Percentiles rank a stretch among this genome's conserved stretches.
These are phyloP conservation scores for Mus pahari DNA, from an alignment of 2,113 vertebrate species.

Conservation along the genomic window DNA sequence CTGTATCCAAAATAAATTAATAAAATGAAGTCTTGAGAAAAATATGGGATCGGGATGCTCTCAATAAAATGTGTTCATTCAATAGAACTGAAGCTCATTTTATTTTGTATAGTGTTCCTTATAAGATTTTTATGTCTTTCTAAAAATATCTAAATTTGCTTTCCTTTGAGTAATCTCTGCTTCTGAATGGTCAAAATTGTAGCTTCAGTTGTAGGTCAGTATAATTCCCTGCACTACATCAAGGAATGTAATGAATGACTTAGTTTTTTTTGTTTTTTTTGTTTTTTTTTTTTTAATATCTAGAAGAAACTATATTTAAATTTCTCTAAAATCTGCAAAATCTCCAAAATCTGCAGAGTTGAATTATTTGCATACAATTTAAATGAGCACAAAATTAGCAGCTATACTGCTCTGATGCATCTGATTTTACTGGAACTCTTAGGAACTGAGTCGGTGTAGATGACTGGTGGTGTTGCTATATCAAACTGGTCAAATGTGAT, in stretches of 20 bases:
- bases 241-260: not conserved
- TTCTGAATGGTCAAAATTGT: not conserved
- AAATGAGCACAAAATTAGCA: conserved; percentile 55
- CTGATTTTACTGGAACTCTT: conserved; percentile 45
- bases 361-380: conserved; percentile 48
- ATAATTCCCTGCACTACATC: not conserved
- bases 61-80: not conserved
- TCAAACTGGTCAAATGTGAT: conserved; percentile 53
- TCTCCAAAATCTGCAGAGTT: conserved; percentile 41
- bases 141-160: not conserved
- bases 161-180: not conserved
- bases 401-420: conserved; percentile 52
- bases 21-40: not conserved
- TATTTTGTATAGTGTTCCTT: not conserved
- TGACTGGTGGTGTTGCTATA: conserved; percentile 39
- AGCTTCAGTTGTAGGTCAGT: not conserved
- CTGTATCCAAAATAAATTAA: not conserved
- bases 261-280: no score
- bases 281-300: conserved; percentile 22
- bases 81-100: not conserved
- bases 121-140: not conserved
- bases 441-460: conserved; percentile 30
- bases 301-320: not conserved
- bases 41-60: not conserved
- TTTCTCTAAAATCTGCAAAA: conserved; percentile 52